Evolutionary conservation across 1,140 invertebrate species (phyloP), one percentile per base, ranked within the genome.

Genomic region (Dreissena polymorpha): DNA sequence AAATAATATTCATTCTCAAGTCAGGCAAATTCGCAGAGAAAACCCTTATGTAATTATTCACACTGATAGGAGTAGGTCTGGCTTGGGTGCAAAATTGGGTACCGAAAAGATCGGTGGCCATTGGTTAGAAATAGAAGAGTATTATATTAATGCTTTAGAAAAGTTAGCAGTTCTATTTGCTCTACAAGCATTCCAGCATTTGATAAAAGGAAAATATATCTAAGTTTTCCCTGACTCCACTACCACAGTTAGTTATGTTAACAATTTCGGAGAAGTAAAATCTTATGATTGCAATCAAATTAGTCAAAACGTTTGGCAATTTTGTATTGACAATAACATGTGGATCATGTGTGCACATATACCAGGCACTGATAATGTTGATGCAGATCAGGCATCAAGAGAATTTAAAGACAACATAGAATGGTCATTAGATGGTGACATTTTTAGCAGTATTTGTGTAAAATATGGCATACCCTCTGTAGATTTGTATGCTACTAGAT

Each of bases 401-500:
- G 10, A 55, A 55, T 55, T 55, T 67, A 67, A 67, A 14, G 64
- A 21, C 25, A 10, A 67, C 10, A 13, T 67, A 14, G 64, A 67
- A 67, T 67, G 64, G 64, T 14, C 12, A 67, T 27, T 21, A 67
- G 64, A 67, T 67, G 18, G 12, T 10, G 21, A 13, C 12, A 27
- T 67, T 13, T n/a, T 67, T 67, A 10, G 23, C 13, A 13, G 10
- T 10, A 67, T 67, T 13, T 13, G 18, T 67, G n/a, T 27, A 21
- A 13, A 10, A 27, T 67, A 13, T 10, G 64, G 64, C 18, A 13
- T 12, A 67, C 64, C 64, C 10, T 12, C 13, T 29, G 49, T 72
- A 29, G 69, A 72, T 51, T 29, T 72, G 14, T 82, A 75, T 83
- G n/a, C n/a, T n/a, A n/a, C n/a, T n/a, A n/a, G n/a, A n/a, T n/a